Evolutionary conservation across 2,888 invertebrate genomes (phyloP), one percentile per base, ranked within the genome.

Genomic region (Pheosia gnoma): DNA sequence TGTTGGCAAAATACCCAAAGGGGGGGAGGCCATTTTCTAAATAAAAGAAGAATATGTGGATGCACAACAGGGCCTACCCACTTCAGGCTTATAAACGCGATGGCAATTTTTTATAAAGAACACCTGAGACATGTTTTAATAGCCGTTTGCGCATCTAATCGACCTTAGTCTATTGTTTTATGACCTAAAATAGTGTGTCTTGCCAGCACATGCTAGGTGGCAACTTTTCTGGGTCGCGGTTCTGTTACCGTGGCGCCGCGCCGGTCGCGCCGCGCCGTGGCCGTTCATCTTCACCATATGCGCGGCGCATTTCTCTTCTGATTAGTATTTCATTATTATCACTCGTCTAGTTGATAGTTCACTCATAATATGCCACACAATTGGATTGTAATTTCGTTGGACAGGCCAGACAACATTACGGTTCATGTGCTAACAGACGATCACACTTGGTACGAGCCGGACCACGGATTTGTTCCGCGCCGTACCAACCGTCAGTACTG

Each of bases 141-240:
- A 47, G n/a, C 9, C 6, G n/a, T 11, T 11, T 47, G 45, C 45
- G 45, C 45, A 47, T 11, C 11, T 47, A 47, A n/a, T 47, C 8
- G 47, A n/a, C 47, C n/a, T 47, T 47, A 47, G n/a, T 5, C 47
- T n/a, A 47, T 47, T 5, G 47, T 47, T 47, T n/a, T 47, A 47
- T 47, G n/a, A n/a, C 47, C 11, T 47, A 3, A 3, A n/a, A n/a
- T 47, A 4, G 68, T 65, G 59, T 63, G 62, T 7, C 10, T 53
- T 55, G 55, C 54, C 38, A 53, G 53, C 63, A 59, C 59, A 59
- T 47, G 36, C 66, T 72, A 69, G 82, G 81, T 78, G 79, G 80
- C 75, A 79, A 83, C 84, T 82, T 85, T 84, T 82, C 75, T 85
- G 77, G 86, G 86, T 81, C 82, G 74, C 68, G 69, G 74, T 71